Conservation (phyloP, 2,888 invertebrate genomes). For the Cheilosia impressa region DNA sequence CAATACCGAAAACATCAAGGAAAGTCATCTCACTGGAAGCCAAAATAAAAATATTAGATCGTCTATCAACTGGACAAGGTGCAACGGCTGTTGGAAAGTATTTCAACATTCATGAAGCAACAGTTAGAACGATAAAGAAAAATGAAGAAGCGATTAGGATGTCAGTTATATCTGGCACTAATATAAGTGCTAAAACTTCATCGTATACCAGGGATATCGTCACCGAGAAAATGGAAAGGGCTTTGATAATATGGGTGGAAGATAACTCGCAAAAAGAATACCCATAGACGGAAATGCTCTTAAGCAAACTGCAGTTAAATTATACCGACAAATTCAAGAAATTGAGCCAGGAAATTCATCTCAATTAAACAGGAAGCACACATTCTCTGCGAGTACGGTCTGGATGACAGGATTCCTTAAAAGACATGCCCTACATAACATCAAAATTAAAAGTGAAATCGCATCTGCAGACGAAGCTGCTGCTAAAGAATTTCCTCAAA, state of each 20-base stretch:
- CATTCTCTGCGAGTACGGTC: not conserved
- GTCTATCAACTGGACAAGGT: constrained; percentile 26
- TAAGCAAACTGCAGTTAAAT: constrained; percentile 18
- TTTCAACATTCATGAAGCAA: constrained; percentile 27
- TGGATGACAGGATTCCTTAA: constrained; percentile 40
- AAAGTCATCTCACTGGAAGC: constrained; percentile 1
- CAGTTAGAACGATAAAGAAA: constrained; percentile 41
- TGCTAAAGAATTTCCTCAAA: constrained; percentile 67
- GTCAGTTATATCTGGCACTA: constrained; percentile 31
- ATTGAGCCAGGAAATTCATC: constrained; percentile 22
- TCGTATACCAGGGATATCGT: constrained; percentile 60
- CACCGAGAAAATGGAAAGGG: constrained; percentile 69
- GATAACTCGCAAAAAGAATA: constrained; percentile 58
- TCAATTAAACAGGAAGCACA: not conserved
- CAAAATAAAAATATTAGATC: constrained; percentile 18
- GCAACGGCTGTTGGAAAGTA: constrained; percentile 26
- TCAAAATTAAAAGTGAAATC: constrained; percentile 76
- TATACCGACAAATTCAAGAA: constrained; percentile 50
- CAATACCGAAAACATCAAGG: not conserved
- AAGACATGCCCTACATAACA: constrained; percentile 75
- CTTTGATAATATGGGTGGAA: constrained; percentile 59
- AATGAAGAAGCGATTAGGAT: constrained; percentile 17
- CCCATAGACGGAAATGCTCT: constrained; percentile 52
- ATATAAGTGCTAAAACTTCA: constrained; percentile 30
- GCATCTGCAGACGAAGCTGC: constrained; percentile 73